These are phyloP conservation scores for Sebastes miniatus DNA, from an alignment of 2,797 vertebrate species.

Conservation along the genomic window DNA sequence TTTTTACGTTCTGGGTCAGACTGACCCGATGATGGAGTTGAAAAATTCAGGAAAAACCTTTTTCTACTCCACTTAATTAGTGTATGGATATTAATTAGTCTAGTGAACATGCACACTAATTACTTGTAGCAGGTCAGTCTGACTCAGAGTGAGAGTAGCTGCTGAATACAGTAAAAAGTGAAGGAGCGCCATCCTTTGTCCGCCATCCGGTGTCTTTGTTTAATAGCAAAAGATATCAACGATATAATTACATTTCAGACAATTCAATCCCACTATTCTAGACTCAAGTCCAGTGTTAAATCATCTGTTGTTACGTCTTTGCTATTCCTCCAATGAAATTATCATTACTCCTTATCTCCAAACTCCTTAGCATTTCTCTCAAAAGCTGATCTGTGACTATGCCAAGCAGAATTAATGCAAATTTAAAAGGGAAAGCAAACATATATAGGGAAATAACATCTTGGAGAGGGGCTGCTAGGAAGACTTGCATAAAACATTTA, in stretches of 20 bases:
- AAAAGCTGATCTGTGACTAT: neutral
- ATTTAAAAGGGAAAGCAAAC: neutral
- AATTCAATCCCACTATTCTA: neutral
- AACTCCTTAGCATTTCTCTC: neutral
- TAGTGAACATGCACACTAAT: neutral
- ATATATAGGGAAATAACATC: neutral
- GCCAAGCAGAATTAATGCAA: neutral
- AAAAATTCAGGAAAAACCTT: neutral
- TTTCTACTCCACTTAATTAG: neutral
- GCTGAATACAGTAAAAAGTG: neutral
- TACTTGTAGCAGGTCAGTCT: neutral
- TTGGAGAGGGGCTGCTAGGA: neutral
- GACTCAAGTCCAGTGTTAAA: neutral
- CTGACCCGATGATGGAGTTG: neutral
- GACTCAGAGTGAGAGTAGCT: neutral
- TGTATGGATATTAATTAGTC: slow-evolving; percentile 1
- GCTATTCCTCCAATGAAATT: neutral
- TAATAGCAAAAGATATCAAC: neutral
- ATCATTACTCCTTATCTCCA: neutral
- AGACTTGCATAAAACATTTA: neutral
- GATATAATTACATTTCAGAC: neutral
- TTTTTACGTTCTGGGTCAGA: slow-evolving; percentile 2
- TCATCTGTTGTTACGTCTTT: neutral
- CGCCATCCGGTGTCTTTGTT: neutral
- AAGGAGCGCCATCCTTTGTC: too few relatives aligned